Conservation (phyloP, 2,888 invertebrate genomes). For the Ormyrus thymus region DNA sequence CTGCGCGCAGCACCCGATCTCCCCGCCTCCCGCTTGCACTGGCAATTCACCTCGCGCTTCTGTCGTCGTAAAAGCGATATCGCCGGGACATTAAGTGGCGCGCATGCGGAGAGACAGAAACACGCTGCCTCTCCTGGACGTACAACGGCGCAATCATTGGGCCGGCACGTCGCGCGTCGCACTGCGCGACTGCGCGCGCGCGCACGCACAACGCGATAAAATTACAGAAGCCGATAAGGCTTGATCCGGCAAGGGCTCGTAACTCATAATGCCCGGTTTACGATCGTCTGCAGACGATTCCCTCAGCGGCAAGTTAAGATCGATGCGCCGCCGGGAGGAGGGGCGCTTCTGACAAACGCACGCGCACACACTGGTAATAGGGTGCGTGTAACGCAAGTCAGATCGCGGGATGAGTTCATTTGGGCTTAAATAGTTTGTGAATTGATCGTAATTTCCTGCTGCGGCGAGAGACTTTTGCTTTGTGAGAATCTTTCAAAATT, state of each 20-base stretch:
- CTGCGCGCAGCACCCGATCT: neutral
- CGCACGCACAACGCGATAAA: slow-evolving; percentile 59
- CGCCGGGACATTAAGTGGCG: slow-evolving; percentile 55
- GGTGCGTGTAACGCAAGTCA: no score
- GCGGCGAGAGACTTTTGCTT: no score
- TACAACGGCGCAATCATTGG: slow-evolving; percentile 59
- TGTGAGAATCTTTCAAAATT: no score
- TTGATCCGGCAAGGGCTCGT: slow-evolving; percentile 64
- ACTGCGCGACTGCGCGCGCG: neutral
- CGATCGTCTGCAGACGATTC: slow-evolving; percentile 61
- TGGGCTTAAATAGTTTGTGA: no score
- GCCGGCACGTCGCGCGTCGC: slow-evolving; percentile 28
- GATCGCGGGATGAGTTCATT: no score
- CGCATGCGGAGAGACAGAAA: neutral
- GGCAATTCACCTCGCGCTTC: slow-evolving; percentile 21
- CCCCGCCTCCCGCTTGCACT: neutral
- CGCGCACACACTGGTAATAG: neutral
- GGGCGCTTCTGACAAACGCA: neutral
- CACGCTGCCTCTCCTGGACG: neutral
- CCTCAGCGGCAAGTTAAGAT: neutral
- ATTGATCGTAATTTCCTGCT: no score
- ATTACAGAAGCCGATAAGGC: slow-evolving; percentile 66
- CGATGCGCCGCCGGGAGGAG: neutral
- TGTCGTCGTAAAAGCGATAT: slow-evolving; percentile 59
- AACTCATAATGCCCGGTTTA: slow-evolving; percentile 69